These are phyloP conservation scores for Macrosteles quadrilineatus DNA, from an alignment of 1,140 invertebrate species.

Conservation along the genomic window DNA sequence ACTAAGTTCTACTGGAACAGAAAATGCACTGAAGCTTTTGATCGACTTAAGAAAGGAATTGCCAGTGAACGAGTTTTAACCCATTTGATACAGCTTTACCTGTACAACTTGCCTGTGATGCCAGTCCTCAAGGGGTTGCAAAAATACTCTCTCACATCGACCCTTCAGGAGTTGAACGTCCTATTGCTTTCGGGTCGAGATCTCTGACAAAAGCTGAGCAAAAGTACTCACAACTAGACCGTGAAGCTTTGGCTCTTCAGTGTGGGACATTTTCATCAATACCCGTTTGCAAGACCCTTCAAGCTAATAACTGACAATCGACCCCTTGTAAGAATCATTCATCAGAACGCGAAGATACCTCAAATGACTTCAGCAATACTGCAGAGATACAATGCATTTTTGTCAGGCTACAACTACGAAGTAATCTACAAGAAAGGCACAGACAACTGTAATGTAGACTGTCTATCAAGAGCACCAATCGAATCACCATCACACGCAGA, in stretches of 20 bases:
- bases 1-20: too few species aligned
- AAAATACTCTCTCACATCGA: constrained; percentile 20
- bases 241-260: constrained; percentile 13
- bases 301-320: constrained; percentile 53
- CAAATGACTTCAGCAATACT: constrained; percentile 43
- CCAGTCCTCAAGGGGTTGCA: constrained; percentile 52
- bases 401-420: constrained; percentile 38
- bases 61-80: background rate
- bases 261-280: constrained; percentile 51
- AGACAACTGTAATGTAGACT: background rate
- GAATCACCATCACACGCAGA: background rate
- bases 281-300: constrained; percentile 52
- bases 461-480: background rate
- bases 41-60: too few species aligned
- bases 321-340: constrained; percentile 46
- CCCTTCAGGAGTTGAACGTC: constrained; percentile 39
- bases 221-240: background rate
- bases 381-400: constrained; percentile 47
- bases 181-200: background rate
- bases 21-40: too few species aligned
- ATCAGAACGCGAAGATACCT: constrained; percentile 44
- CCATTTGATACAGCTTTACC: constrained; percentile 49
- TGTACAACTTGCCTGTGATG: constrained; percentile 54
- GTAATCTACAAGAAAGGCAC: background rate
- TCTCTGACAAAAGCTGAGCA: background rate